Evolutionary conservation across 1,140 invertebrate genomes (phyloP).

Genomic region (Cecropterus lyciades): DNA sequence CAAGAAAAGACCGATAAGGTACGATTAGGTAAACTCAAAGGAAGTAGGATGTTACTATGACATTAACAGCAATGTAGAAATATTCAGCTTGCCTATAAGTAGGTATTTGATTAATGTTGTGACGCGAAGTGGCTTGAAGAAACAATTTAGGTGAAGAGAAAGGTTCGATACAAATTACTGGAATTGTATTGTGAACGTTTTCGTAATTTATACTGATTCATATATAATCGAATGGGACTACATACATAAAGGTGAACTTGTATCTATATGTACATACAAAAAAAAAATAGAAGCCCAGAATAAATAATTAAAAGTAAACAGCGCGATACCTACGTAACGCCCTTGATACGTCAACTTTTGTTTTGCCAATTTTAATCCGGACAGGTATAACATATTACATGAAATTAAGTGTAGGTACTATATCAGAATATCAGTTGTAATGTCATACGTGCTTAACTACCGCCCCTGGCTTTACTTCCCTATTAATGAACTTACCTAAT

Average conservation of each 20-base stretch:
- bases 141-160: not conserved
- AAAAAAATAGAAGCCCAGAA: not conserved
- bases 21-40: no score
- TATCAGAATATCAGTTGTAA: constrained; percentile 5
- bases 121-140: no score
- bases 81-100: no score
- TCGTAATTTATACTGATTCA: constrained; percentile 1
- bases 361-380: constrained; percentile 11
- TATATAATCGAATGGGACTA: not conserved
- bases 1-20: no score
- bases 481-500: not conserved
- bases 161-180: not conserved
- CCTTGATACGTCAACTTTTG: constrained; percentile 14
- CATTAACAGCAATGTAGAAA: no score
- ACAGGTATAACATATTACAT: constrained; percentile 4
- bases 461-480: not conserved
- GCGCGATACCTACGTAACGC: not conserved
- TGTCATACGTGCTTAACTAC: not conserved
- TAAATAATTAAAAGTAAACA: constrained; percentile 3
- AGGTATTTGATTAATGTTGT: no score
- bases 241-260: constrained; percentile 1
- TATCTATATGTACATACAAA: not conserved
- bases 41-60: no score
- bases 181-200: not conserved
- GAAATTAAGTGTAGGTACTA: constrained; percentile 1